Base-by-base conservation (phyloP, 2,888 invertebrate genomes). In the Platerodrilus igneus region DNA sequence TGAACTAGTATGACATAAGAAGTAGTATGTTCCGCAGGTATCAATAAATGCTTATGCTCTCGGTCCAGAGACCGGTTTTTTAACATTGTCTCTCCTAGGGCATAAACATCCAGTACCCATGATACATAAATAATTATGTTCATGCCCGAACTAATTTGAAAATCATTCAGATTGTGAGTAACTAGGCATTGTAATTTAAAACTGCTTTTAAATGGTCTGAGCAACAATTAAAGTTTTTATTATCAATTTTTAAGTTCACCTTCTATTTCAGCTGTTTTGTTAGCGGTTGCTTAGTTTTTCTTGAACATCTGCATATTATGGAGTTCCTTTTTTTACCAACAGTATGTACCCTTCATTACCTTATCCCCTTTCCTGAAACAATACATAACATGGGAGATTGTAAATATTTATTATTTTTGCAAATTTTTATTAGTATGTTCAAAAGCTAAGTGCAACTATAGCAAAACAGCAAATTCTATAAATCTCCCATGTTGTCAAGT, bases 231-330 rank as follows among this genome's bases (percentile, higher is more conserved):
- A 15, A 8, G 11, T 14, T 14, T 10, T 10, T 17, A 14, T 29
- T 29, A 15, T 10, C 16, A 18, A 29, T 29, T 18, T 18, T 29
- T 18, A 16, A 17, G 7, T n/a, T 29, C 15, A 15, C 15, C 18
- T 29, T 55, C 48, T 51, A 53, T 65, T 63, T 61, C 63, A 64
- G 63, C 60, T 58, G 62, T 65, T 66, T 64, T 66, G 61, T 64
- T 67, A 57, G 65, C 64, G 53, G 63, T 63, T 60, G 64, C 65
- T 55, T 65, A 65, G 59, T 60, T 60, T 50, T 56, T 51, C 35
- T 41, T 38, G 46, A 46, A 46, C 46, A 41, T 42, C 46, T 35
- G 21, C 28, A 10, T 20, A 52, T 53, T 57, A 52, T 57, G 58
- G 54, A 53, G 55, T 57, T 58, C 53, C 47, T 43, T 50, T 48